Evolutionary conservation across 2,113 vertebrate species (phyloP).

Genomic region (Caranx ignobilis): DNA sequence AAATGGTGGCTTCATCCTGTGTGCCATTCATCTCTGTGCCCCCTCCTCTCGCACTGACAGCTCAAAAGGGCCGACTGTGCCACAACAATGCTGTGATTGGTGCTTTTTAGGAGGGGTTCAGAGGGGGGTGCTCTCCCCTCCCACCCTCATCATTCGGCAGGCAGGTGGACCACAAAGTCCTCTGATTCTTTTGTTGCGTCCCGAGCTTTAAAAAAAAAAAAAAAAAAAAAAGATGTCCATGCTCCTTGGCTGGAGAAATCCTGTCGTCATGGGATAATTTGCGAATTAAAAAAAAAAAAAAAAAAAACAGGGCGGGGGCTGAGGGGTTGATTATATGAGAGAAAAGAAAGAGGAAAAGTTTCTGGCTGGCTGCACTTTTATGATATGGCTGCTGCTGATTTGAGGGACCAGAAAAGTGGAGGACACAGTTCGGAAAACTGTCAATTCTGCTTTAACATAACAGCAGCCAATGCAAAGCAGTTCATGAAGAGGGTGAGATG

Average conservation of each 20-base stretch:
- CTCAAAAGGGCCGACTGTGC: slow-evolving; percentile 99
- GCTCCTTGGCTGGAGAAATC: slow-evolving; percentile 95
- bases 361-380: slow-evolving; percentile 51
- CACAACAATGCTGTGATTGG: slow-evolving; percentile 99
- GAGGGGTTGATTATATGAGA: slow-evolving; percentile 44
- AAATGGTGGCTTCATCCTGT: slow-evolving; percentile 96
- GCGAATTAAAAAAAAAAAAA: slow-evolving; percentile 83
- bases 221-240: slow-evolving; percentile 82
- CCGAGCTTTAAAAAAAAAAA: slow-evolving; percentile 53
- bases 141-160: slow-evolving; percentile 95
- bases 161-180: slow-evolving; percentile 99
- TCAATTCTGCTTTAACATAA: slow-evolving; percentile 75
- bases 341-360: slow-evolving; percentile 40
- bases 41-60: slow-evolving; percentile 94
- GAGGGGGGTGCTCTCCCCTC: slow-evolving; percentile 78
- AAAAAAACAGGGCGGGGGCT: slow-evolving; percentile 70
- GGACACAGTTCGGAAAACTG: slow-evolving; percentile 85
- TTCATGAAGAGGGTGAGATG: slow-evolving; percentile 34
- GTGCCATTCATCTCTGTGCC: slow-evolving; percentile 94
- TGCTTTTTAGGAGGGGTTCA: slow-evolving; percentile 89
- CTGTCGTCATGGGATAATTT: slow-evolving; percentile 98
- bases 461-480: slow-evolving; percentile 64
- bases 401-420: slow-evolving; percentile 26
- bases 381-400: slow-evolving; percentile 89
- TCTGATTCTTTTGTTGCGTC: slow-evolving; percentile 99